These are phyloP conservation scores for Tricholaema leucomelas DNA, from an alignment of 2,113 vertebrate genomes.

Conservation along the genomic window DNA sequence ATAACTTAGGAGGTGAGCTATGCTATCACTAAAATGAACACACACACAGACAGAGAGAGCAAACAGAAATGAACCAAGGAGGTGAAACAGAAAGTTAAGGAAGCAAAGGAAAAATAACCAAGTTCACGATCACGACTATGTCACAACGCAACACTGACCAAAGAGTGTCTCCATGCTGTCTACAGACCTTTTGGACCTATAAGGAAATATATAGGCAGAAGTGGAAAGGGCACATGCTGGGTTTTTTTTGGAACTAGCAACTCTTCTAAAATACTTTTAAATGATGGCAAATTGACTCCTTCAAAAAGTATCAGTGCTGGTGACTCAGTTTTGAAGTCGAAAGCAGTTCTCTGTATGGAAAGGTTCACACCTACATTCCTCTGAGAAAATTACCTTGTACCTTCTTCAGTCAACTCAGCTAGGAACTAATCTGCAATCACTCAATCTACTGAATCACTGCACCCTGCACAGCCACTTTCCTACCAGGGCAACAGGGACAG, in stretches of 20 bases:
- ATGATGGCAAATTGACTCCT: not conserved
- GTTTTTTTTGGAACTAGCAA: not conserved
- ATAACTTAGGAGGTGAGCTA: not conserved
- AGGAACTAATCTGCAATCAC: not conserved
- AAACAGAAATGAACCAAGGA: conserved; percentile 29
- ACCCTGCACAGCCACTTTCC: not conserved
- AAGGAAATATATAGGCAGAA: not conserved
- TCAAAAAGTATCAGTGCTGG: not conserved
- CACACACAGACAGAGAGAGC: not conserved
- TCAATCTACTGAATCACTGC: not conserved
- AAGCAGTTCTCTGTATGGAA: not conserved
- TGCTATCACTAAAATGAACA: conserved; percentile 3
- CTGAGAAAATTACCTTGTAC: not conserved
- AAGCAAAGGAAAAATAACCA: conserved; percentile 1
- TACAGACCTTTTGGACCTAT: not conserved
- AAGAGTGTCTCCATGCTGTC: not conserved
- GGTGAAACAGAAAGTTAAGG: not conserved
- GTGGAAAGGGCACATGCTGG: not conserved
- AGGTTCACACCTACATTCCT: not conserved
- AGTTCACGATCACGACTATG: not conserved
- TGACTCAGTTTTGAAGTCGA: not conserved
- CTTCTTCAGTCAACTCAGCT: not conserved
- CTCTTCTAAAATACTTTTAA: conserved; percentile 11
- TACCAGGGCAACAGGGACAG: not conserved
- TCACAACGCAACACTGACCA: conserved; percentile 1